Evolutionary conservation across 1,140 invertebrate species (phyloP).

Genomic region (Reticulitermes speratus): DNA sequence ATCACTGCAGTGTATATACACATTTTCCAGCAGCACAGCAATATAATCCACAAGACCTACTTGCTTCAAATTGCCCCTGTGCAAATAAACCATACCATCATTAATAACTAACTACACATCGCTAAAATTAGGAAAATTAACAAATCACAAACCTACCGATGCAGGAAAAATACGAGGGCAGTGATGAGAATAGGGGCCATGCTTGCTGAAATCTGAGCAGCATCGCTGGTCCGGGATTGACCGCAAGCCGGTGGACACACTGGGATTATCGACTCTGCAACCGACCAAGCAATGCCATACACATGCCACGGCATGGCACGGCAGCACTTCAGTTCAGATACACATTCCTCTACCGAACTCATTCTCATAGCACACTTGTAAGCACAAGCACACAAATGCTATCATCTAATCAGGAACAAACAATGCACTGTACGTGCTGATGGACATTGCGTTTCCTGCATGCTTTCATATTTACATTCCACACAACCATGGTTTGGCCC

Average conservation of each 20-base stretch:
- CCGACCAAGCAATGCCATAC: conserved; percentile 13
- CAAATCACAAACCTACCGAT: conserved; percentile 33
- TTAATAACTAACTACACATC: not conserved
- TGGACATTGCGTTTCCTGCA: no score
- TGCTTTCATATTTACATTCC: no score
- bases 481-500: no score
- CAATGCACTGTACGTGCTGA: no score
- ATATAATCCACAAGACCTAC: no score
- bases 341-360: not conserved
- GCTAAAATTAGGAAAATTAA: not conserved
- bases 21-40: no score
- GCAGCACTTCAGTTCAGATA: not conserved
- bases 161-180: conserved; percentile 41
- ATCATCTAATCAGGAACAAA: not conserved
- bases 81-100: no score
- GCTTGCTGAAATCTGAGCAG: conserved; percentile 45
- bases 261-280: conserved; percentile 81
- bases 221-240: conserved; percentile 63
- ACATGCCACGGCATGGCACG: conserved; percentile 13
- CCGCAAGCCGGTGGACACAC: conserved; percentile 91
- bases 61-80: no score
- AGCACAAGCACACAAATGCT: not conserved
- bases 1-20: no score
- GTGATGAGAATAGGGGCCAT: conserved; percentile 49
- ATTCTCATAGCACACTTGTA: not conserved